These are phyloP conservation scores for Nasonia oneida DNA, from an alignment of 2,888 invertebrate genomes.

Conservation along the genomic window DNA sequence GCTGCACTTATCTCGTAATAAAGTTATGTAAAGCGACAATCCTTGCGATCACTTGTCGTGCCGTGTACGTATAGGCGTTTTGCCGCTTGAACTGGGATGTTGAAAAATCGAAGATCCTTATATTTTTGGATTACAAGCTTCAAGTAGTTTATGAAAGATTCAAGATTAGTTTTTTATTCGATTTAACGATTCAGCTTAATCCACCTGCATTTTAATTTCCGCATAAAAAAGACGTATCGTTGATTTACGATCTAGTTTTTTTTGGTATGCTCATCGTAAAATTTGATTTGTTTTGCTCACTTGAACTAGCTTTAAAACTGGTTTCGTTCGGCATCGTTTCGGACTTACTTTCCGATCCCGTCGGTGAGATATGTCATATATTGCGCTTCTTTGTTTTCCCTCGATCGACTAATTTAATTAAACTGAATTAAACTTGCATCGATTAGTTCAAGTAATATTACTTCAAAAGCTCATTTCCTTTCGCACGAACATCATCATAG, in stretches of 20 bases:
- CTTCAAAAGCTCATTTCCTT: too few species aligned
- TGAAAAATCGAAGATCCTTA: too few species aligned
- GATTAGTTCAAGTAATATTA: too few species aligned
- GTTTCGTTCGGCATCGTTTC: neutral
- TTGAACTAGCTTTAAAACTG: neutral
- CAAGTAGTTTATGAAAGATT: too few species aligned
- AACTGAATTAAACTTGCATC: too few species aligned
- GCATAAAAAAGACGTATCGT: neutral
- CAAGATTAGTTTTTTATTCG: neutral
- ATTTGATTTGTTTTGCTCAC: neutral
- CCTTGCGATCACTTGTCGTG: conserved; percentile 29
- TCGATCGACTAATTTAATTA: too few species aligned
- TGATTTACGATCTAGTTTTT: neutral
- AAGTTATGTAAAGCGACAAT: conserved; percentile 56
- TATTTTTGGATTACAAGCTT: too few species aligned
- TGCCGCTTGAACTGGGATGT: neutral
- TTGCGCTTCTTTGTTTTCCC: neutral
- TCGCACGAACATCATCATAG: too few species aligned
- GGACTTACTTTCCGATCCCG: neutral
- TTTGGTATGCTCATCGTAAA: neutral
- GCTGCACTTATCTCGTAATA: conserved; percentile 55
- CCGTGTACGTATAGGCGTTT: neutral
- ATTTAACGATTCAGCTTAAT: neutral
- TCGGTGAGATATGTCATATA: neutral
- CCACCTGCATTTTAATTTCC: neutral